phyloP scores from a whole-genome alignment of 2,113 vertebrate species.

The Cyanistes caeruleus region DNA sequence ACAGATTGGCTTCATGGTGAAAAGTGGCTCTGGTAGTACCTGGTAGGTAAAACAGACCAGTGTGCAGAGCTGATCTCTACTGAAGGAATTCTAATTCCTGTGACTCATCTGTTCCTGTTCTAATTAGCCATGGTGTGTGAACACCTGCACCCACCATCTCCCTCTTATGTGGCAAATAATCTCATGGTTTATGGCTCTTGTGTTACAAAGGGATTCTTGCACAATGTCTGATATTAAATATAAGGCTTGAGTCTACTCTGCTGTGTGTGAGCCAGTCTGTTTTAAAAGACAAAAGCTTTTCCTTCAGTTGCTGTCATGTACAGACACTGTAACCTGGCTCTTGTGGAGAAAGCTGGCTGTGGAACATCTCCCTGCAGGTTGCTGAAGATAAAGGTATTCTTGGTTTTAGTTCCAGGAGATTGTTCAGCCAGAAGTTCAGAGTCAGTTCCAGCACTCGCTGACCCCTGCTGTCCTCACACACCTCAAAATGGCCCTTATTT shows the following conservation, averaged over 20 bases:
- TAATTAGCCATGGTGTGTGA: neutral
- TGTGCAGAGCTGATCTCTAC: neutral
- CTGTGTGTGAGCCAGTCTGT: neutral
- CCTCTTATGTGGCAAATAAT: neutral
- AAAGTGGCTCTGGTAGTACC: neutral
- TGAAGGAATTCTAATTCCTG: slow-evolving; percentile 8
- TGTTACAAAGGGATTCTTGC: neutral
- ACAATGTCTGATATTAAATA: neutral
- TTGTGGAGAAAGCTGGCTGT: slow-evolving; percentile 57
- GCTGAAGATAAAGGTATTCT: slow-evolving; percentile 59
- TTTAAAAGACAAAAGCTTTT: slow-evolving; percentile 60
- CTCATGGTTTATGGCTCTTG: neutral
- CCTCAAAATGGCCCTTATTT: slow-evolving; percentile 30
- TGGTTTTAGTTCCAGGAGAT: slow-evolving; percentile 61
- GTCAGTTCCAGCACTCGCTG: slow-evolving; percentile 56
- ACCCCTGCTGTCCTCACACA: slow-evolving; percentile 60
- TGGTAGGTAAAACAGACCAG: neutral
- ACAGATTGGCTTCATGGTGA: neutral
- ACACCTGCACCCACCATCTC: neutral
- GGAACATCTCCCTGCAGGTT: slow-evolving; percentile 58
- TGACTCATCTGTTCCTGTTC: neutral
- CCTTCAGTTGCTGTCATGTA: slow-evolving; percentile 32
- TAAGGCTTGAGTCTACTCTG: slow-evolving; percentile 8
- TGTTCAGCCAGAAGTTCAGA: slow-evolving; percentile 66
- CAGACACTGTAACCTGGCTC: slow-evolving; percentile 41